These are phyloP conservation scores for Biston stratarius DNA, from an alignment of 2,888 invertebrate genomes.

Conservation along the genomic window DNA sequence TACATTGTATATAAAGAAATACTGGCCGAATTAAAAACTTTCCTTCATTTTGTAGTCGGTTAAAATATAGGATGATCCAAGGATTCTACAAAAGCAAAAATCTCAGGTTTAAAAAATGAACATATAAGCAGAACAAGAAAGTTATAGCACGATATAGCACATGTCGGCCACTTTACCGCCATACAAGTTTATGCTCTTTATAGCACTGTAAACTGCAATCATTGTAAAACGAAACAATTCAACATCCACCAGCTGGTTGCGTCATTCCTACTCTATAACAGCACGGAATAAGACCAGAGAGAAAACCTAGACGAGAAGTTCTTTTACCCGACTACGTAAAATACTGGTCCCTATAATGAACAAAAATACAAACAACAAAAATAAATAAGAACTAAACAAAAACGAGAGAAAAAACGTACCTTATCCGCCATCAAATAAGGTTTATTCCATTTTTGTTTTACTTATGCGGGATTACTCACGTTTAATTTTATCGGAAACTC, in stretches of 20 bases:
- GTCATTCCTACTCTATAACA: conserved; percentile 47
- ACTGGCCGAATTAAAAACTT: too few relatives aligned
- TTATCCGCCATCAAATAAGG: too few relatives aligned
- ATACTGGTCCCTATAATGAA: not conserved
- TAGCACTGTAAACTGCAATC: conserved; percentile 64
- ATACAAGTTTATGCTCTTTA: conserved; percentile 54
- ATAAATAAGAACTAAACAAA: too few relatives aligned
- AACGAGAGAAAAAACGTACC: too few relatives aligned
- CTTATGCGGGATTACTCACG: too few relatives aligned
- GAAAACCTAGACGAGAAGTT: not conserved
- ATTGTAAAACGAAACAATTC: conserved; percentile 63
- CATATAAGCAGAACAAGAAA: conserved; percentile 28
- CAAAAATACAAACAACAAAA: too few relatives aligned
- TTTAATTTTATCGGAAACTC: too few relatives aligned
- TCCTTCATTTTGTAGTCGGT: not conserved
- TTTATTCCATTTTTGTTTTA: too few relatives aligned
- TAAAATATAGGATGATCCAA: not conserved
- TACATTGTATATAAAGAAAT: too few relatives aligned
- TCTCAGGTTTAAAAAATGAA: conserved; percentile 10
- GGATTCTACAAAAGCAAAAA: conserved; percentile 3
- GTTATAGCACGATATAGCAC: conserved; percentile 27
- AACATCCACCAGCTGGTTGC: conserved; percentile 49
- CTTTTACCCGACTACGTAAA: not conserved
- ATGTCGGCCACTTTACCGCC: conserved; percentile 54
- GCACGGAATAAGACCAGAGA: conserved; percentile 4